Evolutionary conservation across 2,888 invertebrate genomes (phyloP).

Genomic region (Mythimna albipuncta): DNA sequence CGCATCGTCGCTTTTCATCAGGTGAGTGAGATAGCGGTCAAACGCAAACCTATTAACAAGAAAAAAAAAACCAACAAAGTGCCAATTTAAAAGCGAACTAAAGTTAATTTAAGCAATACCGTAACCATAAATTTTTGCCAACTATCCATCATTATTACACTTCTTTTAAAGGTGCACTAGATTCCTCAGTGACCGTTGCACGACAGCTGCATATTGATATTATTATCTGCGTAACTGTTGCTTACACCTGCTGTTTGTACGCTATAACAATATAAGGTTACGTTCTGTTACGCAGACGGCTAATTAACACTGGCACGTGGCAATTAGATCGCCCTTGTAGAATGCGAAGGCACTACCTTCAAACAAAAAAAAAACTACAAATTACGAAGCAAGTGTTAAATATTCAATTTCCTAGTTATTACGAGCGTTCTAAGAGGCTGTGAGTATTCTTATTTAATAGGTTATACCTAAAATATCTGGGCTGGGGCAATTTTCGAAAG

Average conservation of each 20-base stretch:
- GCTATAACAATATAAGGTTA: conserved; percentile 64
- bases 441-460: too few species aligned
- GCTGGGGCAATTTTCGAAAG: too few species aligned
- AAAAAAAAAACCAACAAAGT: neutral
- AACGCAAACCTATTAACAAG: too few species aligned
- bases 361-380: conserved; percentile 37
- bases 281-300: conserved; percentile 47
- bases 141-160: conserved; percentile 28
- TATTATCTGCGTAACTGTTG: conserved; percentile 49
- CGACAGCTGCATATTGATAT: conserved; percentile 74
- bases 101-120: neutral
- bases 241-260: conserved; percentile 71
- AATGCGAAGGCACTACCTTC: conserved; percentile 46
- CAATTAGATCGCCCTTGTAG: conserved; percentile 70
- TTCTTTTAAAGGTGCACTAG: conserved; percentile 57
- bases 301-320: conserved; percentile 62
- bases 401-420: conserved; percentile 53
- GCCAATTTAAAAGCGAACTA: conserved; percentile 6
- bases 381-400: conserved; percentile 53
- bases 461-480: too few species aligned
- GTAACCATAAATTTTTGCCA: conserved; percentile 33
- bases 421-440: conserved; percentile 32
- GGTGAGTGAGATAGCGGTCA: too few species aligned
- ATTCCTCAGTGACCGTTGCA: conserved; percentile 69
- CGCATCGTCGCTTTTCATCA: too few species aligned